Conservation (phyloP, 1,140 invertebrate species). For the Dinothrombium tinctorium region DNA sequence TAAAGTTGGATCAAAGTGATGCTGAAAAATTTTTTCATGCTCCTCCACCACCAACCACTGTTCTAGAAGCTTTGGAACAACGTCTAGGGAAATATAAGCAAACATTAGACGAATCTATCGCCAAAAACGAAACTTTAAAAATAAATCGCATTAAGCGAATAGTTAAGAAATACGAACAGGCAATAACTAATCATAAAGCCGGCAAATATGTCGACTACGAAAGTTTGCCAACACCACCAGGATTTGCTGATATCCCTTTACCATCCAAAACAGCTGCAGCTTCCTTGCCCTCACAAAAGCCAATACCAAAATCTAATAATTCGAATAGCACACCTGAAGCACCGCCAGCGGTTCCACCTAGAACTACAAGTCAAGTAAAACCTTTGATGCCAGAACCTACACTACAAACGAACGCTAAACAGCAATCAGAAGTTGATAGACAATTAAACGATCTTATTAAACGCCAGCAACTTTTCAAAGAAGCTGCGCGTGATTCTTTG, state of each 20-base stretch:
- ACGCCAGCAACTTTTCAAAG: slow-evolving; percentile 58
- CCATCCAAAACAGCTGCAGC: not conserved
- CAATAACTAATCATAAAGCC: slow-evolving; percentile 46
- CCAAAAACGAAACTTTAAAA: slow-evolving; percentile 54
- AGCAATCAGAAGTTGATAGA: too few species aligned
- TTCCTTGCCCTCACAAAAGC: not conserved
- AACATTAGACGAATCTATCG: slow-evolving; percentile 40
- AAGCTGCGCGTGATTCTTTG: slow-evolving; percentile 52
- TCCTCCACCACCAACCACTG: too few species aligned
- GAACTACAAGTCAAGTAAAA: too few species aligned
- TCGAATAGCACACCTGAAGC: not conserved
- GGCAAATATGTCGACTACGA: slow-evolving; percentile 51
- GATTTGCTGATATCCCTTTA: not conserved
- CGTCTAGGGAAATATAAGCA: slow-evolving; percentile 46
- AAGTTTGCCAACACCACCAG: slow-evolving; percentile 61
- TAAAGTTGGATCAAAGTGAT: too few species aligned
- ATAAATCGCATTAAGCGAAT: slow-evolving; percentile 64
- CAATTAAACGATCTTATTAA: too few species aligned
- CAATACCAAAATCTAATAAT: not conserved
- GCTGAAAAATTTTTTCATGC: too few species aligned
- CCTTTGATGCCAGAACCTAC: too few species aligned
- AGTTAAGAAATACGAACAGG: slow-evolving; percentile 73
- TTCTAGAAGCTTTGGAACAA: slow-evolving; percentile 56
- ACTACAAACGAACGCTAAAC: too few species aligned
- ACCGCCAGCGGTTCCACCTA: not conserved